Conservation (phyloP, 2,888 invertebrate genomes). For the Mythimna albipuncta region DNA sequence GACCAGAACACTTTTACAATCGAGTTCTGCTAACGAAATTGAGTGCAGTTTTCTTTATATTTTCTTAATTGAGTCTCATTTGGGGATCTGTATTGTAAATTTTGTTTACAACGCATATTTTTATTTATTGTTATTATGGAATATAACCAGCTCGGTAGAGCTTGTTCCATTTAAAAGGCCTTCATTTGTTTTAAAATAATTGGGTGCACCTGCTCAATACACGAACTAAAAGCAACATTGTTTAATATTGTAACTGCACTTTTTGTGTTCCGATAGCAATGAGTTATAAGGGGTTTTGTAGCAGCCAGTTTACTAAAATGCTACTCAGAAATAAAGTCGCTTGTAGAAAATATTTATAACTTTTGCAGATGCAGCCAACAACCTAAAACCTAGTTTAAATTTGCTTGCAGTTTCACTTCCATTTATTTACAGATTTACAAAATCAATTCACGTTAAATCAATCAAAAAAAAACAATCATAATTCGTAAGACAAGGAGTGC, state of each 20-base stretch:
- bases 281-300: not conserved
- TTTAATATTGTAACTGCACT: slow-evolving; percentile 36
- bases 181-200: slow-evolving; percentile 54
- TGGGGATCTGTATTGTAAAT: slow-evolving; percentile 38
- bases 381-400: too few relatives aligned
- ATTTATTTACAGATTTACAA: too few relatives aligned
- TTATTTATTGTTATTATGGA: slow-evolving; percentile 35
- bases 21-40: slow-evolving; percentile 60
- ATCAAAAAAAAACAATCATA: too few relatives aligned
- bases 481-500: too few relatives aligned
- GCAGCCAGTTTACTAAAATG: not conserved
- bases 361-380: not conserved
- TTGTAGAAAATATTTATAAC: not conserved
- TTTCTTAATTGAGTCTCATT: slow-evolving; percentile 53
- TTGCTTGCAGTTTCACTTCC: too few relatives aligned
- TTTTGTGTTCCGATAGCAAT: slow-evolving; percentile 29
- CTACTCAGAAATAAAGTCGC: not conserved
- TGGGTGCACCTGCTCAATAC: slow-evolving; percentile 52
- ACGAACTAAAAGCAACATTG: slow-evolving; percentile 37
- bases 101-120: slow-evolving; percentile 36
- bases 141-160: slow-evolving; percentile 17
- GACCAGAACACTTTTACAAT: slow-evolving; percentile 55
- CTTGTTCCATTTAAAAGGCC: slow-evolving; percentile 38
- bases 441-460: too few relatives aligned
- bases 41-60: slow-evolving; percentile 58